Percentiles rank a stretch among this genome's conserved stretches.
Evolutionary conservation across 1,140 invertebrate genomes (phyloP).

Genomic region (Rhynchophorus ferrugineus): DNA sequence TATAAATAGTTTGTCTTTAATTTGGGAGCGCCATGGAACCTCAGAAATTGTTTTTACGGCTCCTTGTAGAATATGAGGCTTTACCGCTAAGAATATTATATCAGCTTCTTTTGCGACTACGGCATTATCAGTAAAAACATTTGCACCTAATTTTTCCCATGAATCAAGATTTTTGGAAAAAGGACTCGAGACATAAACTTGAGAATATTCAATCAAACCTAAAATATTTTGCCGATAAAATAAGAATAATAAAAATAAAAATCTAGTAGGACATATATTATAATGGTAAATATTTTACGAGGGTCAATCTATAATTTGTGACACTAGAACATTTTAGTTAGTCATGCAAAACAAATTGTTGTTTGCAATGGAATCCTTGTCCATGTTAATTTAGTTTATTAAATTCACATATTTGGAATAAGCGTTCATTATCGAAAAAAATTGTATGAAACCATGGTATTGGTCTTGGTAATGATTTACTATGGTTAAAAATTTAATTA

Average conservation of each 20-base stretch:
- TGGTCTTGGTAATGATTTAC: no score
- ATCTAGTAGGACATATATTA: background rate
- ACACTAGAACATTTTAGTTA: no score
- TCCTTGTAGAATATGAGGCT: conserved; percentile 66
- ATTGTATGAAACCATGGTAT: background rate
- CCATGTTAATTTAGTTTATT: no score
- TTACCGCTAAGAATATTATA: conserved; percentile 76
- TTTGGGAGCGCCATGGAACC: conserved; percentile 27
- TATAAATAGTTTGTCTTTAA: conserved; percentile 55
- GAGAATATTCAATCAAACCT: conserved; percentile 51
- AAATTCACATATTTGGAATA: conserved; percentile 1
- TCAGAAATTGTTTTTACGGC: conserved; percentile 47
- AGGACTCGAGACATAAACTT: conserved; percentile 62
- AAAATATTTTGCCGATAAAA: no score
- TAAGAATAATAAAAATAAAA: background rate
- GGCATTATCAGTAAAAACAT: conserved; percentile 55
- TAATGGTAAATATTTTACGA: no score
- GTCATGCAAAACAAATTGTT: background rate
- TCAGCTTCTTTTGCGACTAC: conserved; percentile 58
- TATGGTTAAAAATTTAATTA: no score
- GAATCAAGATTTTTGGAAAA: conserved; percentile 53
- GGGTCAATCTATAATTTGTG: no score
- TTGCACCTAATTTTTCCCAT: conserved; percentile 56
- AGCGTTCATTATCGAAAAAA: background rate
- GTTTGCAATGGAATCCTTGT: background rate